A percentile compares a stretch with the other conserved stretches of the same genome.
Evolutionary conservation across 2,888 invertebrate genomes (phyloP).

Genomic region (Lycocerus yunnanus): DNA sequence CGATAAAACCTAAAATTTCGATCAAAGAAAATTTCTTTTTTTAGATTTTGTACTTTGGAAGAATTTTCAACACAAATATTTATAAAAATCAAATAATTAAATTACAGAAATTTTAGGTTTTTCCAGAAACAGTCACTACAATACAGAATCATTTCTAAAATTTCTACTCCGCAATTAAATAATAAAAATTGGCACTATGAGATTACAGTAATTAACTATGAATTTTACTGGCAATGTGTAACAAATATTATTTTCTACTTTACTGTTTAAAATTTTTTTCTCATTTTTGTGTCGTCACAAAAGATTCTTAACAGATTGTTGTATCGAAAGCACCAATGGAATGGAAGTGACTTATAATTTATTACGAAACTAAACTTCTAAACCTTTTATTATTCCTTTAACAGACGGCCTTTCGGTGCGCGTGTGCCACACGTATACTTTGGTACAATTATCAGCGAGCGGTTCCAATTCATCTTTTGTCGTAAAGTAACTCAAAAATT

Average conservation of each 20-base stretch:
- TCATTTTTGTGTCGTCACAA: not conserved
- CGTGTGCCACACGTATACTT: slow-evolving; percentile 99
- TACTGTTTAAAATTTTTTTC: not conserved
- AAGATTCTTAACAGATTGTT: slow-evolving; percentile 4
- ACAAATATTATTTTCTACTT: not conserved
- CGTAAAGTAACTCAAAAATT: slow-evolving; percentile 76
- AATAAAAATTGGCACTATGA: not conserved
- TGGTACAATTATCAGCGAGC: slow-evolving; percentile 85
- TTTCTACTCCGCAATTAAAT: not conserved
- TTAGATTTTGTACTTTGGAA: no score
- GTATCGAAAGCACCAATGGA: slow-evolving; percentile 19
- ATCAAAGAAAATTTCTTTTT: not conserved
- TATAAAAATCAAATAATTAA: not conserved
- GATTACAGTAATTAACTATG: not conserved
- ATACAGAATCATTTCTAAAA: not conserved
- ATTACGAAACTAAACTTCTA: slow-evolving; percentile 45
- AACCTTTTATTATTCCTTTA: slow-evolving; percentile 64
- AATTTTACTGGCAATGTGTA: not conserved
- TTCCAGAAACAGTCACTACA: not conserved
- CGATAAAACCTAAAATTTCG: not conserved
- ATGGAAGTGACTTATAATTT: slow-evolving; percentile 14
- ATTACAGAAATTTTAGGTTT: not conserved
- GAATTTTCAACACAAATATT: not conserved
- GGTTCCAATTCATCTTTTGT: slow-evolving; percentile 83
- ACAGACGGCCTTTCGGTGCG: slow-evolving; percentile 88